Percentiles rank a stretch among this genome's conserved stretches.
phyloP scores from a whole-genome alignment of 2,888 invertebrate species.

The Mimas tiliae region DNA sequence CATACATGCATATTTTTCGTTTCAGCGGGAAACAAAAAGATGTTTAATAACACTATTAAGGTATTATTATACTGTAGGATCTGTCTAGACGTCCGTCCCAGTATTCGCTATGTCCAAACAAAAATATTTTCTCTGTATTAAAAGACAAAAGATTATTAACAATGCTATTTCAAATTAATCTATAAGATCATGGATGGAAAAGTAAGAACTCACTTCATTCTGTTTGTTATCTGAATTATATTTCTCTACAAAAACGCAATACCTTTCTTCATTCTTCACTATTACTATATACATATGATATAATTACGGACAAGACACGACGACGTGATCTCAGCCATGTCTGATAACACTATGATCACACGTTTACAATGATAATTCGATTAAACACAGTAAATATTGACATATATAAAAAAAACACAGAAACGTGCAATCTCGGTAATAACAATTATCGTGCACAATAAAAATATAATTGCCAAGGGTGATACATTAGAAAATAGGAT shows the following conservation, averaged over 20 bases:
- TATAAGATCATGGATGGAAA: too few relatives aligned
- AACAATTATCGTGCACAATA: not conserved
- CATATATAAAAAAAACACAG: not conserved
- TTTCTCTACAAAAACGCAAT: too few relatives aligned
- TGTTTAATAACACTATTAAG: not conserved
- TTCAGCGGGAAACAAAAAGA: not conserved
- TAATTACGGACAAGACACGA: too few relatives aligned
- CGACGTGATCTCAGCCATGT: too few relatives aligned
- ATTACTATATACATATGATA: too few relatives aligned
- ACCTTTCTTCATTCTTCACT: too few relatives aligned
- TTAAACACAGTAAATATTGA: not conserved
- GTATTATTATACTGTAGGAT: not conserved
- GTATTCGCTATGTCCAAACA: not conserved
- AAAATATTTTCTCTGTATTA: too few relatives aligned
- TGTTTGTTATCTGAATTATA: too few relatives aligned
- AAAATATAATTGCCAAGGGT: not conserved
- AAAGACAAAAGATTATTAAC: too few relatives aligned
- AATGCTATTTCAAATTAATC: too few relatives aligned
- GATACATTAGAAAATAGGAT: conserved; percentile 1
- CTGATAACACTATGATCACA: not conserved
- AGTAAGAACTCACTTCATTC: too few relatives aligned
- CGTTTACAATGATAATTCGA: not conserved
- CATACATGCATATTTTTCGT: conserved; percentile 14
- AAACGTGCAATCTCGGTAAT: conserved; percentile 9
- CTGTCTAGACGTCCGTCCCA: not conserved